phyloP scores from a whole-genome alignment of 2,797 vertebrate species.

The Adelosebastes latens region DNA sequence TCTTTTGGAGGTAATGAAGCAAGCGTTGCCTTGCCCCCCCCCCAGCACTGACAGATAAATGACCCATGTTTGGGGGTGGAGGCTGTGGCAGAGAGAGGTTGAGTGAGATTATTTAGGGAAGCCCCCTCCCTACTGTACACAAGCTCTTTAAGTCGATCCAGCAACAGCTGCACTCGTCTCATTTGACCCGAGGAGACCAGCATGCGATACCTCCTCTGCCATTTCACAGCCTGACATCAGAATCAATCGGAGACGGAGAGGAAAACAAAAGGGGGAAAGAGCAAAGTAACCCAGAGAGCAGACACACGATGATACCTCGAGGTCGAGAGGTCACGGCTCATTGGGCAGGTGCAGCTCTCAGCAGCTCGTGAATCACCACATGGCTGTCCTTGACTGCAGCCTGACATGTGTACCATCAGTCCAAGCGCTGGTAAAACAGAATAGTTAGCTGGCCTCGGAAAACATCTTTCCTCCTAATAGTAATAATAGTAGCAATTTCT shows the following conservation, averaged over 20 bases:
- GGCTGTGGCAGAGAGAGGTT: conserved; percentile 5
- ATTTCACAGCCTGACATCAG: conserved; percentile 56
- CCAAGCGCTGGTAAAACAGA: not conserved
- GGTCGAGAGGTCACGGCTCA: conserved; percentile 51
- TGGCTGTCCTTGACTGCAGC: conserved; percentile 48
- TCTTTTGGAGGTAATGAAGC: conserved; percentile 51
- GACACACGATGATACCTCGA: conserved; percentile 10
- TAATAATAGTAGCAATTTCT: not conserved
- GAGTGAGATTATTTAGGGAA: conserved; percentile 37
- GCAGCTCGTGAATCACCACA: conserved; percentile 61
- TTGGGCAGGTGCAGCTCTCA: conserved; percentile 67
- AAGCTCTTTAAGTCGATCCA: conserved; percentile 47
- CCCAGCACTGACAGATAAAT: conserved; percentile 29
- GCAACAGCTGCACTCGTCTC: conserved; percentile 67
- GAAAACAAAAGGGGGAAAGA: conserved; percentile 36
- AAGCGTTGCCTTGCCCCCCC: not conserved
- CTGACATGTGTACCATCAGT: conserved; percentile 24
- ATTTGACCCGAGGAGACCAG: conserved; percentile 48
- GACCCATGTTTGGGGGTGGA: conserved; percentile 3
- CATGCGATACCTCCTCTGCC: conserved; percentile 34
- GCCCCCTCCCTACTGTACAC: conserved; percentile 25
- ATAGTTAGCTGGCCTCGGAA: not conserved
- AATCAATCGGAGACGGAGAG: conserved; percentile 37
- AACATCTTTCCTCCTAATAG: not conserved
- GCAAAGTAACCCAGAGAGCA: conserved; percentile 8